Base-by-base conservation (phyloP, 1,140 invertebrate genomes). In the Bacillus rossius region DNA sequence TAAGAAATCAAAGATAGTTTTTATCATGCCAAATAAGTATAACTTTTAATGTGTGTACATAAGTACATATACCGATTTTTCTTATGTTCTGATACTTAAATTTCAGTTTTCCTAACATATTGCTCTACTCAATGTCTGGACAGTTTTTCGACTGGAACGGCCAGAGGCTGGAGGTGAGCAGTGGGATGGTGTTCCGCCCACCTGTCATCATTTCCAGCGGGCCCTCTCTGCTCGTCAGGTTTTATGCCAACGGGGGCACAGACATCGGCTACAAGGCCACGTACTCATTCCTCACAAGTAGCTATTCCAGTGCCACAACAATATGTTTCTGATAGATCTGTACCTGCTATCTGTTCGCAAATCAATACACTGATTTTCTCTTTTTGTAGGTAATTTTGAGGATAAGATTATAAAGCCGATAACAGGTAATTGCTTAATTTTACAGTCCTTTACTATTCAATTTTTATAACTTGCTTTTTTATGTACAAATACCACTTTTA, bases 61-160 rank as follows among this genome's bases (percentile, higher is more conserved):
- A n/a, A 16, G 2, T n/a, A 40, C 2, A 59, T 14, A 59, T 38
- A 22, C 13, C 22, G 7, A 60, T n/a, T 47, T n/a, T 49, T 63
- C 8, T 19, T 26, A 7, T 42, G 17, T n/a, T 40, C n/a, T 10
- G 10, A n/a, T 13, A n/a, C 38, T n/a, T n/a, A 40, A n/a, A 40
- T 40, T 40, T 40, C n/a, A 13, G 10, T 40, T 13, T 13, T 13
- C 10, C n/a, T 13, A 40, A 40, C 10, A 45, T 17, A 49, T 25
- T 49, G 20, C 13, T 49, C 25, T 19, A 49, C 20, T 1, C 38
- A 19, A 22, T 8, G 14, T 54, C 71, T 42, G 29, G 29, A 7
- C 57, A 86, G 84, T 81, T 88, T 69, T 86, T 85, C 59, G 85
- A 89, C 69, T 84, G 79, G 70, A 85, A 87, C 66, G 81, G 81